Base-by-base conservation (phyloP, 2,113 vertebrate species). In the Mastomys natalensis region DNA sequence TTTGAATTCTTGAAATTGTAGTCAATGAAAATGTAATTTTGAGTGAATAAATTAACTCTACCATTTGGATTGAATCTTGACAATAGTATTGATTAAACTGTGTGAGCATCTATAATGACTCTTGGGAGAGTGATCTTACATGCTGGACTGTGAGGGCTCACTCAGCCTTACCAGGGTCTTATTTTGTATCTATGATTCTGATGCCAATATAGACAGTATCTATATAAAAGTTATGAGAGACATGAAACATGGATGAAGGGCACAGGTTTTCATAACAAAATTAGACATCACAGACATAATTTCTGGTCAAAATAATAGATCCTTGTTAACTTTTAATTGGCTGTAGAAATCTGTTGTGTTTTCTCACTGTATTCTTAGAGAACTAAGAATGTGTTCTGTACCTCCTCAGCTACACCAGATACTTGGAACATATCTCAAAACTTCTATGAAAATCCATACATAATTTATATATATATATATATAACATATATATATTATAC, bases 1-100 rank as follows among this genome's bases (percentile, higher is more conserved):
- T 95, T 87, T 91, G 2, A 73, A n/a, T 81, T 78, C 60, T 94
- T 94, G 13, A 48, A 88, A 94, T 78, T 60, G 85, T 64, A 48
- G 0, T 84, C 10, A 60, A 72, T 82, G 53, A 16, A n/a, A 84
- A 87, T 73, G 55, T 1, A 17, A 60, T 15, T 48, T 81, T 95
- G 16, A 94, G 74, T 64, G n/a, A 76, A 60, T 55, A 66, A 43
- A 70, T 40, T 58, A 13, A 60, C n/a, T 45, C n/a, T 78, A 53
- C 31, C 5, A 43, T 88, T 94, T 92, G 60, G 22, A 34, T 43
- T 58, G n/a, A 26, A 51, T 89, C 68, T 84, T 64, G 53, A 58
- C 74, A 58, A 48, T 64, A 72, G 19, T 31, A 68, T 87, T 29
- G 84, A 31, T 93, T 78, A 60, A 89, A 4, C 53, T 34, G 10